These are phyloP conservation scores for Ridgeia piscesae DNA, from an alignment of 1,140 invertebrate species.

Conservation along the genomic window DNA sequence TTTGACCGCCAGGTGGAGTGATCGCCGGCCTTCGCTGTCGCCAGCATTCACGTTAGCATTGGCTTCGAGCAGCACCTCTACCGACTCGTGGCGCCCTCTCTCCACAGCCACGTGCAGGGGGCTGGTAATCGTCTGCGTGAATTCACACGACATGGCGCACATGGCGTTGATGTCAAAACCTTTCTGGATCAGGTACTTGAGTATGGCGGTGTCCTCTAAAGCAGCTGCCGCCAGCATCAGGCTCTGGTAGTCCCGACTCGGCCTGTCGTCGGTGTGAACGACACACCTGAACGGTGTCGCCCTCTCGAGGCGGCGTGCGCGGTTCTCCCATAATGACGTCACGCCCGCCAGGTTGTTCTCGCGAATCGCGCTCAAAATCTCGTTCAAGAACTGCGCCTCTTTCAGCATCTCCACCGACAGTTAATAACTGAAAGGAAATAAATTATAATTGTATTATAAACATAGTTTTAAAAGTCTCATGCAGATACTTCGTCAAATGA, in stretches of 20 bases:
- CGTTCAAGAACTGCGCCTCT: neutral
- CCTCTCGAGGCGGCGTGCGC: neutral
- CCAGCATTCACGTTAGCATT: conserved; percentile 93
- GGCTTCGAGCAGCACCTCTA: conserved; percentile 89
- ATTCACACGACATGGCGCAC: neutral
- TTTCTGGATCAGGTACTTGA: conserved; percentile 22
- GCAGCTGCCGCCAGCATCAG: conserved; percentile 20
- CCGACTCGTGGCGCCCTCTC: conserved; percentile 87
- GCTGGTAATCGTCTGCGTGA: conserved; percentile 16
- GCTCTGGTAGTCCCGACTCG: neutral
- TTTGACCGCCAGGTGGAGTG: conserved; percentile 25
- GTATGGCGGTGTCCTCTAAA: conserved; percentile 21
- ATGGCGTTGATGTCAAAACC: conserved; percentile 16
- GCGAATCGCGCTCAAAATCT: neutral
- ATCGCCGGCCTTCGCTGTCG: conserved; percentile 70
- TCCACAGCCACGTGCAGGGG: conserved; percentile 96
- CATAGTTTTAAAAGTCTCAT: neutral
- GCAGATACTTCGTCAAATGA: neutral
- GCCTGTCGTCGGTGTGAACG: neutral
- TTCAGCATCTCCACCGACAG: neutral
- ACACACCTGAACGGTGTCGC: neutral
- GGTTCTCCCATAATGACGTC: neutral
- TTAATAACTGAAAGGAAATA: neutral
- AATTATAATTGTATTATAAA: neutral
- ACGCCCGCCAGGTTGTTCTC: neutral